Percentiles rank a stretch among this genome's conserved stretches.
Conservation (phyloP, 2,113 vertebrate species). For the Trochalopteron elliotii region DNA sequence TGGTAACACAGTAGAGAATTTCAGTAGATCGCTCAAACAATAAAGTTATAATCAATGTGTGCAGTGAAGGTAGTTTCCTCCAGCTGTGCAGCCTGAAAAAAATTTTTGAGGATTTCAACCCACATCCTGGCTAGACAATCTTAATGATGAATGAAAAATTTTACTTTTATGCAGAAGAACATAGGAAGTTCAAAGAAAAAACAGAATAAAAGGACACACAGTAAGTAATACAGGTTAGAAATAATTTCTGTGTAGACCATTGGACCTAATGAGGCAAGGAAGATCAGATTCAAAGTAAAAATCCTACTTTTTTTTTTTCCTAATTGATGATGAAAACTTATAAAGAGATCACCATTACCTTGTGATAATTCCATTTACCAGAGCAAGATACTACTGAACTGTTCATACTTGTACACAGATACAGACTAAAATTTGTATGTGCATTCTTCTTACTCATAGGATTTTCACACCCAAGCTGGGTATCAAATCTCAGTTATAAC, state of each 20-base stretch:
- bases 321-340: neutral
- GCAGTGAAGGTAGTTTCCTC: neutral
- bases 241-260: neutral
- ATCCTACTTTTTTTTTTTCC: neutral
- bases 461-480: neutral
- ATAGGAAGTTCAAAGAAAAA: neutral
- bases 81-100: neutral
- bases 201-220: neutral
- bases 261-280: neutral
- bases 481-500: neutral
- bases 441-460: neutral
- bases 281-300: neutral
- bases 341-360: neutral
- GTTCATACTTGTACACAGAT: neutral
- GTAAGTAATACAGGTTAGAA: neutral
- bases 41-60: neutral
- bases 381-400: neutral
- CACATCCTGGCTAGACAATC: neutral
- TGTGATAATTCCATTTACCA: neutral
- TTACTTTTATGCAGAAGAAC: neutral
- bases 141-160: neutral
- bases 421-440: neutral
- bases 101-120: neutral
- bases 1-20: neutral
- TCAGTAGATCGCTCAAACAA: neutral